A percentile compares a stretch with the other conserved stretches of the same genome.
These are phyloP conservation scores for Ips nitidus DNA, from an alignment of 1,140 invertebrate species.

Conservation along the genomic window DNA sequence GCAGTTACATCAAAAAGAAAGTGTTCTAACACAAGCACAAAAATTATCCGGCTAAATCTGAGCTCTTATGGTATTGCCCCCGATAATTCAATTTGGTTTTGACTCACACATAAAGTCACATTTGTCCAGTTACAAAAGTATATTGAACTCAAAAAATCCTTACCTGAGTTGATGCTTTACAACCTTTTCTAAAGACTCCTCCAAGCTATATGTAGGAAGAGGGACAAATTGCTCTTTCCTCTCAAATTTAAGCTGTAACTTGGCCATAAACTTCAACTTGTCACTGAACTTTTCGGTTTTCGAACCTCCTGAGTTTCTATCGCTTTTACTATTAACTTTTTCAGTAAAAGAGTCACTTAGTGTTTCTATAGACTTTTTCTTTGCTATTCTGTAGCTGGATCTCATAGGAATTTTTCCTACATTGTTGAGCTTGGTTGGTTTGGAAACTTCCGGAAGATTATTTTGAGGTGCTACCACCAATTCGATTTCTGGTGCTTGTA, in stretches of 20 bases:
- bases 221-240: slow-evolving; percentile 22
- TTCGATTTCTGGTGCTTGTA: not conserved
- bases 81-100: no score
- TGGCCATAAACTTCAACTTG: slow-evolving; percentile 44
- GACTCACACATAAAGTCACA: no score
- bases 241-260: slow-evolving; percentile 39
- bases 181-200: slow-evolving; percentile 27
- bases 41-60: no score
- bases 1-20: no score
- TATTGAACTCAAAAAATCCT: not conserved
- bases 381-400: slow-evolving; percentile 45
- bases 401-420: slow-evolving; percentile 38
- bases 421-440: slow-evolving; percentile 24
- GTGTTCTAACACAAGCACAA: no score
- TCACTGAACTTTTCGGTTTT: slow-evolving; percentile 34
- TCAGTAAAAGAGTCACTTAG: slow-evolving; percentile 37
- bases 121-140: no score
- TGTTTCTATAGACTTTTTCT: slow-evolving; percentile 42
- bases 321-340: slow-evolving; percentile 33
- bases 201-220: slow-evolving; percentile 27
- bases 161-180: not conserved
- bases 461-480: not conserved
- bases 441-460: not conserved
- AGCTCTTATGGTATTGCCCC: no score
- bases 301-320: not conserved